Conservation (phyloP, 2,113 vertebrate species). For the Lethenteron reissneri region DNA sequence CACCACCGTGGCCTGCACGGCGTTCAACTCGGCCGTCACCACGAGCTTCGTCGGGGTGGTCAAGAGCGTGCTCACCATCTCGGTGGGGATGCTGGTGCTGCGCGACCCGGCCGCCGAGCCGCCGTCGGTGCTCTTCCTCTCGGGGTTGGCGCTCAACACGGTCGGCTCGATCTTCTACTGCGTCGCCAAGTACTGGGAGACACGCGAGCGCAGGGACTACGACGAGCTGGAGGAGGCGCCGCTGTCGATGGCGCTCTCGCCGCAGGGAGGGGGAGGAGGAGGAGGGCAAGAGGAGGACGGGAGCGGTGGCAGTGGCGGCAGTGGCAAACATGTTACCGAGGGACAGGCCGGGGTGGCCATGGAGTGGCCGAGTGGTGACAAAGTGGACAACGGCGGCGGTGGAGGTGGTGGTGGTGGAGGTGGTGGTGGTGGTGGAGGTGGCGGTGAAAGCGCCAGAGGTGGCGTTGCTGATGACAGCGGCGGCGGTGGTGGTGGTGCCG, state of each 20-base stretch:
- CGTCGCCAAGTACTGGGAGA: slow-evolving; percentile 62
- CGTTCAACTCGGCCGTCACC: slow-evolving; percentile 94
- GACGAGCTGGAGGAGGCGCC: slow-evolving; percentile 58
- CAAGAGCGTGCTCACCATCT: slow-evolving; percentile 91
- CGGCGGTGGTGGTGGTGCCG: too few relatives aligned
- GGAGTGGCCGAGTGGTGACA: too few relatives aligned
- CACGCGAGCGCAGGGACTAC: slow-evolving; percentile 47
- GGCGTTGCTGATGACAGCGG: too few relatives aligned
- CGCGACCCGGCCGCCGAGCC: too few relatives aligned
- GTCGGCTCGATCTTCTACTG: slow-evolving; percentile 81
- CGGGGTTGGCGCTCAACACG: slow-evolving; percentile 78
- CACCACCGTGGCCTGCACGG: slow-evolving; percentile 90
- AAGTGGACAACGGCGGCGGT: too few relatives aligned
- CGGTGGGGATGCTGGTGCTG: slow-evolving; percentile 29
- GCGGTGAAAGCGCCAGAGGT: too few relatives aligned
- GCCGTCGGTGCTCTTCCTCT: slow-evolving; percentile 39
- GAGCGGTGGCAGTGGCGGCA: too few relatives aligned
- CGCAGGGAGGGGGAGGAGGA: slow-evolving; percentile 19
- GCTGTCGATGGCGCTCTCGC: too few relatives aligned
- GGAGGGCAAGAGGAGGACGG: neutral
- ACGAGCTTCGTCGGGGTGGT: slow-evolving; percentile 97
- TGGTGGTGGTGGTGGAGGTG: too few relatives aligned
- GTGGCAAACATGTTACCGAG: too few relatives aligned
- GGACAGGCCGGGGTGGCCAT: too few relatives aligned
- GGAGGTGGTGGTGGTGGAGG: too few relatives aligned